Percentiles rank a stretch among this genome's conserved stretches.
These are phyloP conservation scores for Hirtodrosophila alboralis DNA, from an alignment of 2,888 invertebrate genomes.

Conservation along the genomic window DNA sequence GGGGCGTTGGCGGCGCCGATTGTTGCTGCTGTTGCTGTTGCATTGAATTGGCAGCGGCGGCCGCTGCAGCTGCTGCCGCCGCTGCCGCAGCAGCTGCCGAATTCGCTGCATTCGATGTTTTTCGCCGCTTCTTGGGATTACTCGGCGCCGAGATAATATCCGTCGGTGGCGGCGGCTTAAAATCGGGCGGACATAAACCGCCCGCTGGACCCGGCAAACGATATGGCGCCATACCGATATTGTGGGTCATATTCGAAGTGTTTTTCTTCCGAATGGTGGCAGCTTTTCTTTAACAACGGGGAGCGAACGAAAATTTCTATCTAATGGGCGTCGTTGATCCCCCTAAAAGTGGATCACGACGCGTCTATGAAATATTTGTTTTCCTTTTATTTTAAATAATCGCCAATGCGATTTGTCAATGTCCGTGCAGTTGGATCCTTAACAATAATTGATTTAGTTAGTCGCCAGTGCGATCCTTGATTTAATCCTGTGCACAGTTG, in stretches of 20 bases:
- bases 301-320: conserved; percentile 62
- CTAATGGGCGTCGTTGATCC: conserved; percentile 70
- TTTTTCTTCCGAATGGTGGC: conserved; percentile 84
- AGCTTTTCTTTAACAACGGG: conserved; percentile 77
- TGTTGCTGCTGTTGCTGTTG: conserved; percentile 90
- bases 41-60: conserved; percentile 84
- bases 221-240: conserved; percentile 92
- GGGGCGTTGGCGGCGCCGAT: conserved; percentile 89
- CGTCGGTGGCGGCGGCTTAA: conserved; percentile 88
- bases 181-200: conserved; percentile 89
- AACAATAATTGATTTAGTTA: not conserved
- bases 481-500: conserved; percentile 10
- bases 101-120: conserved; percentile 88
- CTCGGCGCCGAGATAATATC: conserved; percentile 91
- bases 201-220: conserved; percentile 88
- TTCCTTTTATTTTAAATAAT: no score
- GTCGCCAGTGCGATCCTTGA: conserved; percentile 1
- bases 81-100: conserved; percentile 85
- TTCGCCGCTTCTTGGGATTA: conserved; percentile 94
- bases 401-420: not conserved
- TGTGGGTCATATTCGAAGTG: conserved; percentile 89
- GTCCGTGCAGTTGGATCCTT: conserved; percentile 2
- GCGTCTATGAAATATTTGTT: conserved; percentile 36
- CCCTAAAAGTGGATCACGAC: conserved; percentile 71
- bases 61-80: conserved; percentile 82